A percentile compares a stretch with the other conserved stretches of the same genome.
These are phyloP conservation scores for Rissa tridactyla DNA, from an alignment of 2,113 vertebrate genomes.

Conservation along the genomic window DNA sequence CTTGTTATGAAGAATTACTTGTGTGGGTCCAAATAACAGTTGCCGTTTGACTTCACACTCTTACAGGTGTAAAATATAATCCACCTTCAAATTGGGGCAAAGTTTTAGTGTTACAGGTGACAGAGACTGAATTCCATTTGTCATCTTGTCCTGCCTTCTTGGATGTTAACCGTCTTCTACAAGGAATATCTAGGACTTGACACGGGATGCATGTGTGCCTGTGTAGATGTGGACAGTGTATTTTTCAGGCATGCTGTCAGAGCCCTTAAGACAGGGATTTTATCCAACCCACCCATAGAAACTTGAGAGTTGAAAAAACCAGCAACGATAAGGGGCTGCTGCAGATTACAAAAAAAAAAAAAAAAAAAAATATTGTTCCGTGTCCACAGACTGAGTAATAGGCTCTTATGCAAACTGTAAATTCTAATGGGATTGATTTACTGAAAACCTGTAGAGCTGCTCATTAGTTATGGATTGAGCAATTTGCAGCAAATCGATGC, in stretches of 20 bases:
- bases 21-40: background rate
- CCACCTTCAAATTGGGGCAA: background rate
- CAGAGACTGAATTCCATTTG: background rate
- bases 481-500: slow-evolving; percentile 33
- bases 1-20: slow-evolving; percentile 1
- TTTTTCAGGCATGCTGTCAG: slow-evolving; percentile 22
- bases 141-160: background rate
- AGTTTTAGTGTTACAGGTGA: background rate
- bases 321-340: background rate
- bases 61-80: background rate
- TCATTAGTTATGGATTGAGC: slow-evolving; percentile 30
- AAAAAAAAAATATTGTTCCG: background rate
- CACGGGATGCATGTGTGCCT: background rate
- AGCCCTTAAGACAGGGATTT: background rate
- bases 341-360: background rate
- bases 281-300: background rate
- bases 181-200: background rate
- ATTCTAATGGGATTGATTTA: slow-evolving; percentile 24
- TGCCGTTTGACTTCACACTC: slow-evolving; percentile 19
- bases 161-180: slow-evolving; percentile 12
- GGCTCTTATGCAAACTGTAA: slow-evolving; percentile 14
- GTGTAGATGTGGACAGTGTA: background rate
- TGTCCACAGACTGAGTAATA: background rate
- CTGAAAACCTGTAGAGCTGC: slow-evolving; percentile 3
- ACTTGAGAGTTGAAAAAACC: background rate